Base-by-base conservation (phyloP, 2,888 invertebrate species). In the Orgyia antiqua region DNA sequence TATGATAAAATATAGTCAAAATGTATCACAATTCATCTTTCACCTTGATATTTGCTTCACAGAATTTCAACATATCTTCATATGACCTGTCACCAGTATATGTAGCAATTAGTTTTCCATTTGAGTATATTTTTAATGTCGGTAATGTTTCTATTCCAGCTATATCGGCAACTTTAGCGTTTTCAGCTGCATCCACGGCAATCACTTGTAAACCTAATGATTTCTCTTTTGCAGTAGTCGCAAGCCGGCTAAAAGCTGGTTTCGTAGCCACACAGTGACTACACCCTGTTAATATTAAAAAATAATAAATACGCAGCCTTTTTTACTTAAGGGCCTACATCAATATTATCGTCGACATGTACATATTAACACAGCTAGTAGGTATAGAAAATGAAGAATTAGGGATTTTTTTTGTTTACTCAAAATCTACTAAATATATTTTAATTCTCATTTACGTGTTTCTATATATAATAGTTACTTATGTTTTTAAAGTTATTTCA, bases 221-320 rank as follows among this genome's bases (percentile, higher is more conserved):
- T 7, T 82, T 82, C 0, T 57, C 51, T 26, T 79, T 78, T 7
- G 90, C 38, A 2, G 74, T 59, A 1, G 84, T 77, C 1, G 91
- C 90, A 0, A 89, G 78, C 17, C 75, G 70, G 35, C 89, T 89
- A 68, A 89, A 93, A 4, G 89, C 89, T 2, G 92, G 91, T 61
- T 93, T 93, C 66, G 90, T 88, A 9, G 87, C 73, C 29, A 89
- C 88, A 57, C 94, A 94, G 54, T 93, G 91, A 0, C 89, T 89
- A 61, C 94, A 94, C 92, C 93, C 93, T 92, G 68, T 10, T 1
- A 10, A 3, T 9, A 13, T 29, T 20, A n/a, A n/a, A n/a, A n/a
- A n/a, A n/a, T n/a, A n/a, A n/a, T n/a, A n/a, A n/a, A n/a, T n/a
- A n/a, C n/a, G n/a, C n/a, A n/a, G n/a, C n/a, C n/a, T n/a, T n/a